phyloP scores from a whole-genome alignment of 2,797 vertebrate species.

The Taenioides sp. region DNA sequence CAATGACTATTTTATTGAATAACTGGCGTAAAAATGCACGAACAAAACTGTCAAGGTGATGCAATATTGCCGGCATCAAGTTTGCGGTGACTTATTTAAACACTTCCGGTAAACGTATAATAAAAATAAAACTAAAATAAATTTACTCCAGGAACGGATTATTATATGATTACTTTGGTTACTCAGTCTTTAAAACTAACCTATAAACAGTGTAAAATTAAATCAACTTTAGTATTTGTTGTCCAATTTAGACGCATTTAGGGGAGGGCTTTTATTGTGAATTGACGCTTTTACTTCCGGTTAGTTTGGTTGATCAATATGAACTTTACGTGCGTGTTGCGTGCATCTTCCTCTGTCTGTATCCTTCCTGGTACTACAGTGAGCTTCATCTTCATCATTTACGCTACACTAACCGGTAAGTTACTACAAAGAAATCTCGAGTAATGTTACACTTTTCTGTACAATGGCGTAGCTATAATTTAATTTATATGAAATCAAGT shows the following conservation, averaged over 20 bases:
- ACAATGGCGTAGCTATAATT: not conserved
- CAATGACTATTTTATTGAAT: not conserved
- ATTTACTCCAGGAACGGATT: too few species aligned
- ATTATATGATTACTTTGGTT: not conserved
- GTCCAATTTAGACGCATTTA: not conserved
- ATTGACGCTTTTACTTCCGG: not conserved
- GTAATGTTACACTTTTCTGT: not conserved
- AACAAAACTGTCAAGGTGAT: not conserved
- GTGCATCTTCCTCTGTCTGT: not conserved
- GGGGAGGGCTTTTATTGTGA: not conserved
- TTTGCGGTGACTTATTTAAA: not conserved
- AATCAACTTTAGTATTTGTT: not conserved
- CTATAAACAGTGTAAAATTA: not conserved
- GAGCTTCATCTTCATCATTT: not conserved
- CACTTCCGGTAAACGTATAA: not conserved
- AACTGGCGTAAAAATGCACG: too few species aligned
- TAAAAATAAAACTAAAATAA: too few species aligned
- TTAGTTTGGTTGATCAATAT: not conserved
- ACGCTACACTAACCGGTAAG: not conserved
- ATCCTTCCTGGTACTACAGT: not conserved
- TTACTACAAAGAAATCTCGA: not conserved
- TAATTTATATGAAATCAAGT: too few species aligned
- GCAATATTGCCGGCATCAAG: not conserved
- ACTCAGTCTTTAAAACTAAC: too few species aligned
- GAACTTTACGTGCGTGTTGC: not conserved